Conservation (phyloP, 2,113 vertebrate genomes). For the Cochlearius cochlearius region DNA sequence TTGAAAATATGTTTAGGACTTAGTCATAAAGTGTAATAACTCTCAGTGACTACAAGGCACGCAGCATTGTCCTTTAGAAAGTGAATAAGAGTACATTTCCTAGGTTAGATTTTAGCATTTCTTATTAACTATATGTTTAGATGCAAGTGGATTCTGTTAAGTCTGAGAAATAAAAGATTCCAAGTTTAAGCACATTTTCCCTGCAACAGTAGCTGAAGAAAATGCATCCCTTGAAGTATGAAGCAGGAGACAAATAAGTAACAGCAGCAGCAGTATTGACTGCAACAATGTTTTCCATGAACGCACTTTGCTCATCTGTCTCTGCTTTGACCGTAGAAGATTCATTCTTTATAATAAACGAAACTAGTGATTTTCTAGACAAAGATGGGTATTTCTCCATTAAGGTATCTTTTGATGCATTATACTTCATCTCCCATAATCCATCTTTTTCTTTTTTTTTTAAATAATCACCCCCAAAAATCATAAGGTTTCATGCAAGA, state of each 20-base stretch:
- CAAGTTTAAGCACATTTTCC: not conserved
- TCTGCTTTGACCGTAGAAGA: not conserved
- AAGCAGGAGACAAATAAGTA: constrained; percentile 12
- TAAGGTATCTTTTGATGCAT: not conserved
- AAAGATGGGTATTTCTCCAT: not conserved
- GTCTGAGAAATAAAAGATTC: not conserved
- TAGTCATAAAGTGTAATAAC: not conserved
- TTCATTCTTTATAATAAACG: not conserved
- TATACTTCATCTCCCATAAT: not conserved
- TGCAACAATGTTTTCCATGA: not conserved
- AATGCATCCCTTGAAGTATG: not conserved
- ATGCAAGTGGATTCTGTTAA: not conserved
- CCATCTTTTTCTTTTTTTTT: not conserved
- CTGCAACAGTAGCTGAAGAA: not conserved
- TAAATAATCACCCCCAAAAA: not conserved
- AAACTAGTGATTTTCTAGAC: not conserved
- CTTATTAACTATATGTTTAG: not conserved
- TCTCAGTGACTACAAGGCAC: not conserved
- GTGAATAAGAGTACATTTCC: not conserved
- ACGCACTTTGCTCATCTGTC: not conserved
- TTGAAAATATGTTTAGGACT: not conserved
- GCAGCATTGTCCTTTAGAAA: not conserved
- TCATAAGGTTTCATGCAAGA: not conserved
- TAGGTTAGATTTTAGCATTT: not conserved
- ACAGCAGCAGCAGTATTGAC: not conserved